Evolutionary conservation across 2,113 vertebrate species (phyloP), one percentile per base, ranked within the genome.

Genomic region (Hyperoodon ampullatus): DNA sequence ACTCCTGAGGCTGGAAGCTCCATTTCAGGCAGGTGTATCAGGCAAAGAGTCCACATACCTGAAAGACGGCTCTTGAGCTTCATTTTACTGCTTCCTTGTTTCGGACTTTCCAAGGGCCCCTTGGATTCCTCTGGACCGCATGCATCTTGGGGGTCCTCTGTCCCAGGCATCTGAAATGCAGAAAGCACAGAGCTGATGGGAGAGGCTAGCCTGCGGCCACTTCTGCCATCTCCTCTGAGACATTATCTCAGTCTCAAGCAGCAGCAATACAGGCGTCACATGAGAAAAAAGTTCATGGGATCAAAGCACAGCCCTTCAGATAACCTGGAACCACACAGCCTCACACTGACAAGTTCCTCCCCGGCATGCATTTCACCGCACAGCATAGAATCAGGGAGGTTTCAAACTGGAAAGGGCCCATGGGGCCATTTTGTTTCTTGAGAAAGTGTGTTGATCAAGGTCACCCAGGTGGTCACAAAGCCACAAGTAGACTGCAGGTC

Each of bases 51-150:
- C 28, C 60, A 55, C 98, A 93, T 95, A 99, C 99, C 99, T 98
- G 99, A 99, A 10, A 99, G 99, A 55, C 99, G 98, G 93, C 99
- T 99, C 98, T 99, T 98, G 96, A 99, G 99, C 96, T 99, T 99
- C 97, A 99, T 97, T 94, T 99, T 98, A 66, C 97, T 98, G 95
- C 97, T 97, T 93, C 98, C 98, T 55, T 99, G 97, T 61, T 98
- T 93, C 61, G 99, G 99, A 96, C 98, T 99, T 86, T 99, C 98
- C 85, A 98, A 98, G 98, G 96, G 98, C 86, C 98, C 99, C 98
- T 98, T 99, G 97, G 98, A 90, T 1, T 93, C 97, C 50, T 99
- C 99, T 1, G 88, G 86, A 91, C 97, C 98, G 0, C 97, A 89
- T 42, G 96, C 70, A 13, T 99, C 99, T 91, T 99, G 98, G 92